phyloP scores from a whole-genome alignment of 2,113 vertebrate species.

The Carassius auratus region DNA sequence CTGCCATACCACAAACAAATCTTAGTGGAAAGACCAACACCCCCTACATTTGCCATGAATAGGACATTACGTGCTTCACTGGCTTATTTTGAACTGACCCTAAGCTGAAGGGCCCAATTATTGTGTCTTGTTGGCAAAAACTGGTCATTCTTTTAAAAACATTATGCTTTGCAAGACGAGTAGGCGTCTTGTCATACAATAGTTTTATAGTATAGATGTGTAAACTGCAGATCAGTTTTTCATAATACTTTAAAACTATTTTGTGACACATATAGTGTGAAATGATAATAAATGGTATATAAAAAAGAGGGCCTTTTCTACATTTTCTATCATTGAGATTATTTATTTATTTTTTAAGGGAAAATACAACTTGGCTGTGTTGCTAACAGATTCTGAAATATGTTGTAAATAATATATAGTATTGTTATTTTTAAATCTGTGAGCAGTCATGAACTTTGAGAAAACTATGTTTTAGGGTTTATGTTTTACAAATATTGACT shows the following conservation, averaged over 20 bases:
- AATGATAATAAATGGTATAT: not conserved
- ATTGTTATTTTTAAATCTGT: too few species aligned
- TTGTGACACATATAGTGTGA: not conserved
- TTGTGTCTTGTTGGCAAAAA: slow-evolving; percentile 31
- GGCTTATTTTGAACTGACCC: slow-evolving; percentile 49
- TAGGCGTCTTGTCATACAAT: not conserved
- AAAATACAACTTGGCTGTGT: not conserved
- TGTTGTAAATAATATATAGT: not conserved
- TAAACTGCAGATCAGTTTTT: not conserved
- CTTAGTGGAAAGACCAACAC: slow-evolving; percentile 53
- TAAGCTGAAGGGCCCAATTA: slow-evolving; percentile 43
- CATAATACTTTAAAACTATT: not conserved
- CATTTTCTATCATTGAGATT: not conserved
- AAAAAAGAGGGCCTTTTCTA: not conserved
- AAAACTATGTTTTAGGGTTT: not conserved
- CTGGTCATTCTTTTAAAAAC: slow-evolving; percentile 12
- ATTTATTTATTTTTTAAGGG: not conserved
- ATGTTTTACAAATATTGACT: not conserved
- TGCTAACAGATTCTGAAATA: not conserved
- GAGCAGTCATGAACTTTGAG: not conserved
- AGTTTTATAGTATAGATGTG: not conserved
- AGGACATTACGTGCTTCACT: slow-evolving; percentile 48
- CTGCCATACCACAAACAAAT: slow-evolving; percentile 55
- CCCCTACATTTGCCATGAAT: slow-evolving; percentile 45
- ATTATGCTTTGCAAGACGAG: not conserved